A percentile compares a stretch with the other conserved stretches of the same genome.
phyloP scores from a whole-genome alignment of 1,140 invertebrate genomes.

The Atta texana region DNA sequence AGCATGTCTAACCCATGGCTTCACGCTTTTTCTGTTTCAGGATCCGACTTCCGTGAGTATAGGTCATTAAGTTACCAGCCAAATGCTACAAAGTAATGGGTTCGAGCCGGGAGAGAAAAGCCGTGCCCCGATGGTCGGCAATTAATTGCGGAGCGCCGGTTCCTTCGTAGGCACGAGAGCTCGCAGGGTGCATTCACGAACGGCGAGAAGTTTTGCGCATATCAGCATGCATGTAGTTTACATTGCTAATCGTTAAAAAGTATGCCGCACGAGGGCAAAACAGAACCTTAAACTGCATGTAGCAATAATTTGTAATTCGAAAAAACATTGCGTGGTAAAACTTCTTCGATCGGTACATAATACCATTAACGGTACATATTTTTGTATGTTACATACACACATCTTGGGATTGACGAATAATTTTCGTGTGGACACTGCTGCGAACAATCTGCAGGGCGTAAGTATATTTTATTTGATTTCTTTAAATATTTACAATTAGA shows the following conservation, averaged over 20 bases:
- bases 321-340: slow-evolving; percentile 3
- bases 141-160: slow-evolving; percentile 51
- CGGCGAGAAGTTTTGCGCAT: slow-evolving; percentile 42
- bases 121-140: slow-evolving; percentile 20
- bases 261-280: neutral
- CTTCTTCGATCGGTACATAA: neutral
- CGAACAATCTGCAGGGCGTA: slow-evolving; percentile 76
- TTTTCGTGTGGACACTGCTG: neutral
- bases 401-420: slow-evolving; percentile 1
- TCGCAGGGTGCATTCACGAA: slow-evolving; percentile 2
- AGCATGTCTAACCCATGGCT: slow-evolving; percentile 62
- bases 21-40: slow-evolving; percentile 84
- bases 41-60: slow-evolving; percentile 87
- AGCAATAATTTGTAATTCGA: neutral
- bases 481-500: neutral
- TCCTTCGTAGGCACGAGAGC: slow-evolving; percentile 17
- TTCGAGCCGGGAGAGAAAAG: neutral
- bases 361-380: slow-evolving; percentile 25
- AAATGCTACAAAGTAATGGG: slow-evolving; percentile 63
- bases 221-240: slow-evolving; percentile 43
- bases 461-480: slow-evolving; percentile 75
- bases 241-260: slow-evolving; percentile 48
- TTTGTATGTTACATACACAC: slow-evolving; percentile 40
- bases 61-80: slow-evolving; percentile 66
- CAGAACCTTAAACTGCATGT: neutral